Base-by-base conservation (phyloP, 2,888 invertebrate genomes). In the Dryocosmus kuriphilus region DNA sequence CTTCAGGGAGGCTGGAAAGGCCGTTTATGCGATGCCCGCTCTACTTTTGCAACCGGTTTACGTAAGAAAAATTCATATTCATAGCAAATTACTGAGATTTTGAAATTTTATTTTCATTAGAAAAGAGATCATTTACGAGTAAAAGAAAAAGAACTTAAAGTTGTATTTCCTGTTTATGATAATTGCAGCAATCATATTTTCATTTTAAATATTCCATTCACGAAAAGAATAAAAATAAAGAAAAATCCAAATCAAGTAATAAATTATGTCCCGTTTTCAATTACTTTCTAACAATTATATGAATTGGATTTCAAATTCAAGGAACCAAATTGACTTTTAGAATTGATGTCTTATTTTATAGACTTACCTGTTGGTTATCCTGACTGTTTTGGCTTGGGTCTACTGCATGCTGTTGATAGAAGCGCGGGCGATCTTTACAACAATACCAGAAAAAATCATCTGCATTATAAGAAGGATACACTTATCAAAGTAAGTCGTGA, bases 1-100 rank as follows among this genome's bases (percentile, higher is more conserved):
- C 35, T 95, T 95, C 86, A 92, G 92, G 83, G 95, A 95, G 91
- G 94, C 95, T 32, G 95, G 95, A 74, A 95, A 94, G 90, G 95
- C 95, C 0, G 90, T 95, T 35, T 90, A 92, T 38, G 91, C 93
- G 16, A 95, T 95, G 94, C 95, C 95, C 0, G 85, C 93, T 0
- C 85, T 95, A 19, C 89, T 95, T 8, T 86, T 95, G 19, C 93
- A 94, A 88, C 95, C 95, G 4, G 82, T 95, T 80, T 89, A 93
- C 90, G 95, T 95, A 92, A 92, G 91, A 85, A 81, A 76, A 71
- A 51, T 27, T 24, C 67, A 76, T 32, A 63, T 74, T 14, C 5
- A 51, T 9, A n/a, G 0, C 0, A 51, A 51, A 51, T 51, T n/a
- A 7, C n/a, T 8, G n/a, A 8, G 8, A 9, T 51, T 51, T 76